Evolutionary conservation across 2,113 vertebrate genomes (phyloP).

Genomic region (Ancistrus triradiatus): DNA sequence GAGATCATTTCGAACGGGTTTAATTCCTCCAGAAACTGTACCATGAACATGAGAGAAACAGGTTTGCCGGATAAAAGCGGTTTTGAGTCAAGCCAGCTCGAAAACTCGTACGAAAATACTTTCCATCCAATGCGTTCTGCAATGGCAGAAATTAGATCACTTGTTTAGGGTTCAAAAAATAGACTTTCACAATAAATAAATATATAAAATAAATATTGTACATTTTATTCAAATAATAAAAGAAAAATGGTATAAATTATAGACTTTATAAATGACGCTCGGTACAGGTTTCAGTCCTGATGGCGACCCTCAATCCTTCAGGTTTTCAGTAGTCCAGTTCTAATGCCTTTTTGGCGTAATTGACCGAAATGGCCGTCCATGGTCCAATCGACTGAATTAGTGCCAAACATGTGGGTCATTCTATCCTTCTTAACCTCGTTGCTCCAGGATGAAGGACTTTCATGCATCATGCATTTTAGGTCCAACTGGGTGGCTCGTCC

Average conservation of each 20-base stretch:
- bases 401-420: too few species aligned
- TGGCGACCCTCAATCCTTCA: constrained; percentile 50
- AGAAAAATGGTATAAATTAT: constrained; percentile 68
- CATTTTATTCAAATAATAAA: constrained; percentile 9
- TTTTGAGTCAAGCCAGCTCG: constrained; percentile 23
- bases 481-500: too few species aligned
- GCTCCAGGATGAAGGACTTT: too few species aligned
- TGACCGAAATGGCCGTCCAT: too few species aligned
- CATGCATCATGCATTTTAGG: too few species aligned
- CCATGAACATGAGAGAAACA: constrained; percentile 1
- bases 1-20: constrained; percentile 41
- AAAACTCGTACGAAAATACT: constrained; percentile 35
- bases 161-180: constrained; percentile 70
- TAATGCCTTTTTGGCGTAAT: too few species aligned
- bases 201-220: constrained; percentile 77
- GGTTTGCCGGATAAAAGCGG: background rate
- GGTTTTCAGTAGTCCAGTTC: too few species aligned
- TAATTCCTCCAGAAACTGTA: constrained; percentile 42
- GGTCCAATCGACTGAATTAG: too few species aligned
- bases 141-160: constrained; percentile 48
- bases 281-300: constrained; percentile 43
- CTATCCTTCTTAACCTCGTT: too few species aligned
- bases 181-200: constrained; percentile 78
- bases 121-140: constrained; percentile 7
- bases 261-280: constrained; percentile 52